A percentile compares a stretch with the other conserved stretches of the same genome.
Conservation (phyloP, 2,888 invertebrate species). For the Formica aserva region DNA sequence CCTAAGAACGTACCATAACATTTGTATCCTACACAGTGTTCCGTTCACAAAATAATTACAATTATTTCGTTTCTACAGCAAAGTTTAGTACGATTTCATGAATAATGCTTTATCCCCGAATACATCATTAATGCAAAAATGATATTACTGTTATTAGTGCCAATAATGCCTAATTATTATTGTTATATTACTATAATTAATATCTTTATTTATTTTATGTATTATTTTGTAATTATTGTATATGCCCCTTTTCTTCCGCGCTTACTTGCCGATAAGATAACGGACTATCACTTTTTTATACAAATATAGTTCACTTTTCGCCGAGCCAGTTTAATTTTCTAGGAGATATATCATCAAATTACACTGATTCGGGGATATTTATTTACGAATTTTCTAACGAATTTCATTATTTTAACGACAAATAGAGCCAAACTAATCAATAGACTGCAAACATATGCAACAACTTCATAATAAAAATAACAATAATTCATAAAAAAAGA, state of each 20-base stretch:
- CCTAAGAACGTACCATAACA: background rate
- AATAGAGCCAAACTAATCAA: constrained; percentile 10
- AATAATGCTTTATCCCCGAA: constrained; percentile 13
- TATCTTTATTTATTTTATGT: constrained; percentile 66
- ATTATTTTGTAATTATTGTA: constrained; percentile 53
- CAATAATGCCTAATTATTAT: constrained; percentile 55
- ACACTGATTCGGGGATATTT: background rate
- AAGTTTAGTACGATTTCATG: constrained; percentile 37
- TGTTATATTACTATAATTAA: constrained; percentile 58
- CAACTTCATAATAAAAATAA: constrained; percentile 25
- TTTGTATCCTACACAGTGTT: constrained; percentile 1
- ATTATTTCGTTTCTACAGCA: constrained; percentile 14
- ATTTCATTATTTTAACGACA: background rate
- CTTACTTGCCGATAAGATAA: constrained; percentile 10
- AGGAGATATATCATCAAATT: constrained; percentile 7
- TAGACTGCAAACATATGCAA: constrained; percentile 37
- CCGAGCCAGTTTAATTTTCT: constrained; percentile 15
- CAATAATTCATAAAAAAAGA: constrained; percentile 26
- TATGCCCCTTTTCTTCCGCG: constrained; percentile 24
- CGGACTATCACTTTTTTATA: constrained; percentile 20
- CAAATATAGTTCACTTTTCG: constrained; percentile 16
- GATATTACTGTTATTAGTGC: constrained; percentile 63
- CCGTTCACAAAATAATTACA: constrained; percentile 2
- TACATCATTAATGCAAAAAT: constrained; percentile 32
- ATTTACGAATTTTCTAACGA: constrained; percentile 4